These are phyloP conservation scores for Proisotoma minuta DNA, from an alignment of 2,888 invertebrate genomes.

Conservation along the genomic window DNA sequence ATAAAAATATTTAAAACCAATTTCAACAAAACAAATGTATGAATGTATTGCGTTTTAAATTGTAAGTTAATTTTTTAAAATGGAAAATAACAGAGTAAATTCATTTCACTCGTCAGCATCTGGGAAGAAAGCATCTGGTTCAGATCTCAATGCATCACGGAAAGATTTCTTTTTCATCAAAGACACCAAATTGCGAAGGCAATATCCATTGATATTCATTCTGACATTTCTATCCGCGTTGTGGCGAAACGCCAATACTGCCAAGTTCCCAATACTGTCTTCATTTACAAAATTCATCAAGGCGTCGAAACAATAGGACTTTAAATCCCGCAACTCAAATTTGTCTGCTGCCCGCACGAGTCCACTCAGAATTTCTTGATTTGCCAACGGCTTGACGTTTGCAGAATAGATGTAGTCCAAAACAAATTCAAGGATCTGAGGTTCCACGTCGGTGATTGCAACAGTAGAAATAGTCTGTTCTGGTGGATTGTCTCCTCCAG, in stretches of 20 bases:
- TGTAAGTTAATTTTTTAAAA: too few species aligned
- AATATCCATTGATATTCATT: constrained; percentile 10
- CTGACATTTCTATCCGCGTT: constrained; percentile 11
- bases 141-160: constrained; percentile 9
- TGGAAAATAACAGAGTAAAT: too few species aligned
- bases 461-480: constrained; percentile 7
- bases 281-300: constrained; percentile 12
- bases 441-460: constrained; percentile 14
- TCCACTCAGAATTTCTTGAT: constrained; percentile 7
- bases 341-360: constrained; percentile 18
- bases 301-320: constrained; percentile 21
- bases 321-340: constrained; percentile 12
- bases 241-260: constrained; percentile 16
- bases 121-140: constrained; percentile 21
- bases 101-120: constrained; percentile 10
- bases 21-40: too few species aligned
- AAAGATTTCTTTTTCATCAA: constrained; percentile 10
- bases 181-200: constrained; percentile 2
- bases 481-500: constrained; percentile 2
- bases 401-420: constrained; percentile 21
- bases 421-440: constrained; percentile 13
- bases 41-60: too few species aligned
- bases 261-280: constrained; percentile 14
- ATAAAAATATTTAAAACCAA: too few species aligned
- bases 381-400: constrained; percentile 9